A percentile compares a stretch with the other conserved stretches of the same genome.
Conservation (phyloP, 92 coral and sea anemone genomes). For the Bergia sp. region DNA sequence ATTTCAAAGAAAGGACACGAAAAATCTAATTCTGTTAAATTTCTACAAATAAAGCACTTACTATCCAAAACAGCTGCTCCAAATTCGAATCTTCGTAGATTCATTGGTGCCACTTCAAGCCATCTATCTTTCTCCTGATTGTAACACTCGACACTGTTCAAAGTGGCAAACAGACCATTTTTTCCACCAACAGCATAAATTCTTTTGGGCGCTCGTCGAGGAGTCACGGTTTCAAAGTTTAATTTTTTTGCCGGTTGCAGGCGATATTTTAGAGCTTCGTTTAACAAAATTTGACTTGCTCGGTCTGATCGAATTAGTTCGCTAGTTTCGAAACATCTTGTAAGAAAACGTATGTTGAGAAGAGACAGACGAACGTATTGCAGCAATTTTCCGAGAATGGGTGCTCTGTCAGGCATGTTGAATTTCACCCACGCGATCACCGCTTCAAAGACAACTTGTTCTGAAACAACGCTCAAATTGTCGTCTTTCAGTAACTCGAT, state of each 20-base stretch:
- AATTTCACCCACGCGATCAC: constrained; percentile 82
- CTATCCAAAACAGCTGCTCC: constrained; percentile 90
- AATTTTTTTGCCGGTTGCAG: constrained; percentile 62
- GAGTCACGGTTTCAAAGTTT: constrained; percentile 55
- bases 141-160: constrained; percentile 82
- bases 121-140: constrained; percentile 80
- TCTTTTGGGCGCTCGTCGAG: constrained; percentile 76
- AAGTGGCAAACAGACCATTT: constrained; percentile 90
- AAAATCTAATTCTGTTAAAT: not conserved
- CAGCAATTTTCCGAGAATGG: constrained; percentile 68
- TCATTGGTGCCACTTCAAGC: constrained; percentile 79
- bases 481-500: constrained; percentile 77
- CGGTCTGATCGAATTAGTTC: constrained; percentile 79
- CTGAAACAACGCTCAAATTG: constrained; percentile 85
- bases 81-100: constrained; percentile 86
- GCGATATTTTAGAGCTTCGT: constrained; percentile 75
- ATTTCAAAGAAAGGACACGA: not conserved
- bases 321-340: constrained; percentile 70
- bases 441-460: constrained; percentile 86
- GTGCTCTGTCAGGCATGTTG: constrained; percentile 65
- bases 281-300: constrained; percentile 68
- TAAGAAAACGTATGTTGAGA: constrained; percentile 70
- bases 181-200: constrained; percentile 91
- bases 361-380: constrained; percentile 75
- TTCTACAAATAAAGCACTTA: constrained; percentile 31